Evolutionary conservation across 2,113 vertebrate species (phyloP).

Genomic region (Noturus placidus): DNA sequence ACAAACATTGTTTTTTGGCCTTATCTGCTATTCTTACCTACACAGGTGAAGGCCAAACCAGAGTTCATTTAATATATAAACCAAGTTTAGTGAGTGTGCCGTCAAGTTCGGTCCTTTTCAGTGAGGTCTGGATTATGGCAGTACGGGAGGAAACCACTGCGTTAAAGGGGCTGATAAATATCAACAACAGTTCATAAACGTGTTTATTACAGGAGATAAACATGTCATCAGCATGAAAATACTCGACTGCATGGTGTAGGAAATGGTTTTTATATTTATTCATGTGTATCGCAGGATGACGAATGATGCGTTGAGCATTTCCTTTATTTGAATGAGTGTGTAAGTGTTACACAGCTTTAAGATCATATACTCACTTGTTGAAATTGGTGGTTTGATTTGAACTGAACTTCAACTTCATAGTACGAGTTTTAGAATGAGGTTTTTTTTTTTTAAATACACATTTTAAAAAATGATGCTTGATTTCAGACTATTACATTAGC

Average conservation of each 20-base stretch:
- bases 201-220: slow-evolving; percentile 24
- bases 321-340: not conserved
- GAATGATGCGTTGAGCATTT: not conserved
- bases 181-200: not conserved
- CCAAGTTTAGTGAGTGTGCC: slow-evolving; percentile 59
- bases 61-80: slow-evolving; percentile 59
- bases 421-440: not conserved
- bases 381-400: not conserved
- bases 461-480: slow-evolving; percentile 27
- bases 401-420: slow-evolving; percentile 7
- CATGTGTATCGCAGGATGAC: slow-evolving; percentile 21
- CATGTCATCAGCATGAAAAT: slow-evolving; percentile 24
- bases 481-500: slow-evolving; percentile 57
- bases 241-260: not conserved
- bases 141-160: slow-evolving; percentile 65
- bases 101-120: slow-evolving; percentile 67
- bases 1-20: slow-evolving; percentile 49
- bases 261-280: not conserved
- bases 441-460: slow-evolving; percentile 4
- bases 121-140: slow-evolving; percentile 66
- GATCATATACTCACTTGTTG: not conserved
- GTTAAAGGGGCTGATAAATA: slow-evolving; percentile 58
- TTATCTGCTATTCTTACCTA: slow-evolving; percentile 66
- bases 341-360: not conserved
- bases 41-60: slow-evolving; percentile 58